Evolutionary conservation across 2,797 vertebrate genomes (phyloP).

Genomic region (Hybognathus amarus): DNA sequence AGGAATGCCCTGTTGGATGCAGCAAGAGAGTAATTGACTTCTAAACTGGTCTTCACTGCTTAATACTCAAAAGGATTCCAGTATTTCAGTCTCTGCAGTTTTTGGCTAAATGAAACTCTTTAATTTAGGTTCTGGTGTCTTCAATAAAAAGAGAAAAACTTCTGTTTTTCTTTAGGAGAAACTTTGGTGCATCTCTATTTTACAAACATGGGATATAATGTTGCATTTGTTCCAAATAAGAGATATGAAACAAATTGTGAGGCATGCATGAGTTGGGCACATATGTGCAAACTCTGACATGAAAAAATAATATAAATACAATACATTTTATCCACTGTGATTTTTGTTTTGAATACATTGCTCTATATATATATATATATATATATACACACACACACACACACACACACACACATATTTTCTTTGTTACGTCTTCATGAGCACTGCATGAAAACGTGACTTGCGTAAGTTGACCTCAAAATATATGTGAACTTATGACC

Average conservation of each 20-base stretch:
- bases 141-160: background rate
- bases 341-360: no score
- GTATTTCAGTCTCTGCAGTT: background rate
- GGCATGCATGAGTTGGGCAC: background rate
- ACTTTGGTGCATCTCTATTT: background rate
- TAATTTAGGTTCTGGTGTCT: background rate
- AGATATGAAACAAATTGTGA: no score
- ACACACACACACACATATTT: no score
- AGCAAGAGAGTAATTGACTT: slow-evolving; percentile 22
- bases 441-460: no score
- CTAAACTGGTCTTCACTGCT: slow-evolving; percentile 24
- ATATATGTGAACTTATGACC: background rate
- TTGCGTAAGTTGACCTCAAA: background rate
- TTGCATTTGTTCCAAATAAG: no score
- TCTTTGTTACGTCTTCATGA: no score
- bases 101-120: background rate
- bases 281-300: background rate
- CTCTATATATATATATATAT: no score
- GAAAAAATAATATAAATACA: background rate
- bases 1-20: slow-evolving; percentile 24
- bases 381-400: no score
- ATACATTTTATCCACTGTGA: background rate
- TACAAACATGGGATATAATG: background rate
- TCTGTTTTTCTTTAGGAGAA: no score
- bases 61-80: background rate